These are phyloP conservation scores for Electrophaes corylata DNA, from an alignment of 2,888 invertebrate genomes.

Conservation along the genomic window DNA sequence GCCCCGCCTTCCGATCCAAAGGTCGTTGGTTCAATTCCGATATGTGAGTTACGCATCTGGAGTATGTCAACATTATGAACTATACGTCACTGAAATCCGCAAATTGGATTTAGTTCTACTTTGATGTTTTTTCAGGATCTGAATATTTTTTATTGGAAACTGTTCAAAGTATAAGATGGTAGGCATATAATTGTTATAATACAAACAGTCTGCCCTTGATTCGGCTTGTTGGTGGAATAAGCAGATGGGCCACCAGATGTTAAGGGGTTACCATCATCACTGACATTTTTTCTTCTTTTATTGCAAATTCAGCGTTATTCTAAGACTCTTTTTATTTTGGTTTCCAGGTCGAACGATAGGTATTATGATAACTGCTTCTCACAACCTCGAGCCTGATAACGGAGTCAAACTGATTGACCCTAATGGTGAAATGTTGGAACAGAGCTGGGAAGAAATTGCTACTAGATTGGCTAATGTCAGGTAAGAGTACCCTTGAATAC, in stretches of 20 bases:
- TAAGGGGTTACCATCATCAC: no score
- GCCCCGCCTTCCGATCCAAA: slow-evolving; percentile 4
- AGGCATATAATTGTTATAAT: no score
- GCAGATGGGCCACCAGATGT: no score
- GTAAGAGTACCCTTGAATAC: no score
- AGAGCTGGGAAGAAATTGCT: slow-evolving; percentile 95
- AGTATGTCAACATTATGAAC: background rate
- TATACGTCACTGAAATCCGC: no score
- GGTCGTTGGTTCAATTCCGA: slow-evolving; percentile 16
- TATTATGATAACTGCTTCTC: slow-evolving; percentile 99
- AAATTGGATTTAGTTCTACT: no score
- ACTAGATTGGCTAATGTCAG: slow-evolving; percentile 93
- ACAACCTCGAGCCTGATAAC: slow-evolving; percentile 98
- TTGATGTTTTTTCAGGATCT: no score
- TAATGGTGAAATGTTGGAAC: slow-evolving; percentile 97
- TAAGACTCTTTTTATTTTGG: background rate
- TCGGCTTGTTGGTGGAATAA: no score
- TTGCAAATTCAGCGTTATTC: background rate
- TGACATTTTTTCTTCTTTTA: no score
- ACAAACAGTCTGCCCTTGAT: no score
- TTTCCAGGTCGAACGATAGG: slow-evolving; percentile 90
- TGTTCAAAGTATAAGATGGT: no score
- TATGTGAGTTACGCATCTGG: background rate
- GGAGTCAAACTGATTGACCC: slow-evolving; percentile 98
- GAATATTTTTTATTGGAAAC: no score